These are phyloP conservation scores for Threskiornis aethiopicus DNA, from an alignment of 2,797 vertebrate species.

Conservation along the genomic window DNA sequence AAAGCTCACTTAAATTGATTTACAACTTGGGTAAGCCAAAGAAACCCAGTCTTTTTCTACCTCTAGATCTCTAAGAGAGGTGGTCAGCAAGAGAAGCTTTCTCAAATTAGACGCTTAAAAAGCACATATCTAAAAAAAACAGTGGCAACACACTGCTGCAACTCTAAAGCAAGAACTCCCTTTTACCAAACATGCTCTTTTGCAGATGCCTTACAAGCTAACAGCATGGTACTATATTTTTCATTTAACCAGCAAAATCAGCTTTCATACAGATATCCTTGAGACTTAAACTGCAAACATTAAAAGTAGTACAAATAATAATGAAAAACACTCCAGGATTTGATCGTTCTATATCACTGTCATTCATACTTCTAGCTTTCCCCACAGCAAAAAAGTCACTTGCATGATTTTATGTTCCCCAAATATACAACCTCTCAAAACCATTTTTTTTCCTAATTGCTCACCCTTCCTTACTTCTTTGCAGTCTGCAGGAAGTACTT, in stretches of 20 bases:
- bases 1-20: neutral
- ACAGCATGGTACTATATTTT: neutral
- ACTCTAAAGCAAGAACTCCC: neutral
- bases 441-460: neutral
- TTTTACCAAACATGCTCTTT: neutral
- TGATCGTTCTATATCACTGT: neutral
- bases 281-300: neutral
- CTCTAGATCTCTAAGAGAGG: neutral
- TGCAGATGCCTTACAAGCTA: neutral
- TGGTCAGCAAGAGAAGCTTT: neutral
- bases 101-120: neutral
- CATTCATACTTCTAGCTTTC: neutral
- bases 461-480: neutral
- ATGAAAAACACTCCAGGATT: neutral
- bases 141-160: neutral
- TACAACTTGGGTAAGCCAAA: neutral
- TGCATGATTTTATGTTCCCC: neutral
- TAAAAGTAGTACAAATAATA: neutral
- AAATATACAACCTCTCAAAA: neutral
- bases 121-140: neutral
- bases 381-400: neutral
- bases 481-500: neutral
- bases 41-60: neutral
- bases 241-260: neutral
- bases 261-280: neutral